Evolutionary conservation across 2,113 vertebrate species (phyloP), one percentile per base, ranked within the genome.

Genomic region (Benitochromis conjunctus): DNA sequence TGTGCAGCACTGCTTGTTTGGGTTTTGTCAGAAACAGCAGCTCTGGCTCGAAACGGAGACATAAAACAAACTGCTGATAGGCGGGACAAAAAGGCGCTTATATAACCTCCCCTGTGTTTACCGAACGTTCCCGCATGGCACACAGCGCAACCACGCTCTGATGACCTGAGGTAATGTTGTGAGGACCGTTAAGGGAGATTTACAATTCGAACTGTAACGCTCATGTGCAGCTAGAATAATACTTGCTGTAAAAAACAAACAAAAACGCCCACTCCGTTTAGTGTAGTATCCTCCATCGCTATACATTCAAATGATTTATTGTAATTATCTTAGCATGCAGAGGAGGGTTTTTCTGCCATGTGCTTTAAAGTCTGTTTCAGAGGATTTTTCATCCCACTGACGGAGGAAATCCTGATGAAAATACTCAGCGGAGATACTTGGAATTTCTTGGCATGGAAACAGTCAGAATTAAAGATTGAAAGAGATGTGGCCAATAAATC

Each of bases 1-100:
- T 80, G 86, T 21, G 57, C 90, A 58, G 84, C 81, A 81, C 88
- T 90, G 85, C 83, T 92, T 95, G 92, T 93, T 95, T 95, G 92
- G 94, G 91, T 94, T 92, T 94, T 92, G 54, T 57, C 60, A 81
- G 87, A 91, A 91, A 88, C 18, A 48, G 69, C 38, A 55, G 83
- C 85, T 91, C 90, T 88, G 86, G 56, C 81, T 90, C 2, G 71
- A 89, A 92, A 91, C 79, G 9, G 88, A 93, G 58, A 94, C 88
- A 90, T 79, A 93, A 93, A 94, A 90, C 88, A 92, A 91, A 90
- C 71, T 10, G 69, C 89, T 89, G 92, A 94, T 87, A 91, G 87
- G 84, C 53, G n/a, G 87, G 38, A 76, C 69, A 51, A 83, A 86
- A 81, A 85, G 48, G 19, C 64, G 43, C 85, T 95, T 95, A 87